Evolutionary conservation across 1,140 invertebrate species (phyloP).

Genomic region (Drosophila ananassae): DNA sequence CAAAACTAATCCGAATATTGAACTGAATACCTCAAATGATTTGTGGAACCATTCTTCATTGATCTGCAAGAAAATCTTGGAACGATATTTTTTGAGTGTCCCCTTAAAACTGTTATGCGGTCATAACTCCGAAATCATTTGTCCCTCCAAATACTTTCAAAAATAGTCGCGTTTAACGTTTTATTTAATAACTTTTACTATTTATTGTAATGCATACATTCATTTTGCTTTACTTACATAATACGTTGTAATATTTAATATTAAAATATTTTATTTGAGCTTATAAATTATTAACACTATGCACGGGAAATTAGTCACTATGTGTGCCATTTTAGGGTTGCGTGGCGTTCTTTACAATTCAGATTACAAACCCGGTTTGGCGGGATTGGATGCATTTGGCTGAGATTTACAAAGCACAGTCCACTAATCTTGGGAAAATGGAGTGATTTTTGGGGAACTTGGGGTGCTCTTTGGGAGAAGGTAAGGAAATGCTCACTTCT

Average conservation of each 20-base stretch:
- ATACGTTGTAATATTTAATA: slow-evolving; percentile 58
- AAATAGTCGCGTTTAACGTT: slow-evolving; percentile 23
- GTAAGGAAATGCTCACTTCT: slow-evolving; percentile 28
- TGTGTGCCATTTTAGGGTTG: slow-evolving; percentile 8
- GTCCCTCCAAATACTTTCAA: no score
- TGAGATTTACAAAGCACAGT: slow-evolving; percentile 59
- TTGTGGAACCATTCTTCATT: no score
- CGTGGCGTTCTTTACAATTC: slow-evolving; percentile 60
- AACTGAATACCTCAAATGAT: no score
- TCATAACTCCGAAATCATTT: no score
- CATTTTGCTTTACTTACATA: slow-evolving; percentile 53
- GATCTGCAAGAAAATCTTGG: no score
- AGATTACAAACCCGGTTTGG: slow-evolving; percentile 55
- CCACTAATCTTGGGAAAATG: slow-evolving; percentile 20
- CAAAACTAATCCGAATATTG: no score
- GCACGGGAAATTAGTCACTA: slow-evolving; percentile 59
- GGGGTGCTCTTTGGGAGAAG: neutral
- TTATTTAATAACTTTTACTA: slow-evolving; percentile 81
- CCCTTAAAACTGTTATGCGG: no score
- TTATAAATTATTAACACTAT: slow-evolving; percentile 81
- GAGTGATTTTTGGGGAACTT: neutral
- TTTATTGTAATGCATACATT: slow-evolving; percentile 70
- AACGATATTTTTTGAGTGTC: no score
- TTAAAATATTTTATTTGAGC: slow-evolving; percentile 76
- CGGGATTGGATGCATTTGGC: slow-evolving; percentile 21